Percentiles rank a stretch among this genome's conserved stretches.
These are phyloP conservation scores for Odontamblyopus rebecca DNA, from an alignment of 2,797 vertebrate species.

Conservation along the genomic window DNA sequence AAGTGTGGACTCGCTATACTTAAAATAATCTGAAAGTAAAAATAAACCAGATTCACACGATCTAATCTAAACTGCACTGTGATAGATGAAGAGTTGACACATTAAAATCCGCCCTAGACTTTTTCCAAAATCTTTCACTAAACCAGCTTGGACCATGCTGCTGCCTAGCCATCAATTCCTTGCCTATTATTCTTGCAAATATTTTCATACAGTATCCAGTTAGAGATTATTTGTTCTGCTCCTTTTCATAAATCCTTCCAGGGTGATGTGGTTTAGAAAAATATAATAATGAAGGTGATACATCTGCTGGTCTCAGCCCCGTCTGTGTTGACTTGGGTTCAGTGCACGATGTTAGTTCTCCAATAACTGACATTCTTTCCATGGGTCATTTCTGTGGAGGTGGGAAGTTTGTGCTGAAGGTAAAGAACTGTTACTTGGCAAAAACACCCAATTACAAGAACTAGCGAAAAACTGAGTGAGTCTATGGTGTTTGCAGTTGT, in stretches of 20 bases:
- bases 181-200: constrained; percentile 58
- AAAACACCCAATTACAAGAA: background rate
- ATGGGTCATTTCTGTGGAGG: constrained; percentile 1
- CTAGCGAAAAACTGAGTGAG: background rate
- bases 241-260: constrained; percentile 49
- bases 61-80: background rate
- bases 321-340: constrained; percentile 39
- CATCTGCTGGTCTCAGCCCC: constrained; percentile 41
- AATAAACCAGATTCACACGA: background rate
- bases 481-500: too few relatives aligned
- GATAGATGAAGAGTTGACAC: background rate
- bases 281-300: constrained; percentile 59
- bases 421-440: background rate
- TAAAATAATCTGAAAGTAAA: background rate
- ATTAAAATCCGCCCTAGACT: background rate
- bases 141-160: constrained; percentile 24
- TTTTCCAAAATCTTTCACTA: constrained; percentile 4
- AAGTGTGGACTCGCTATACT: background rate
- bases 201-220: constrained; percentile 58
- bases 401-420: background rate
- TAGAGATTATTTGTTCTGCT: constrained; percentile 42
- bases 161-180: constrained; percentile 36
- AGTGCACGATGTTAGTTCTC: constrained; percentile 28
- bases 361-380: constrained; percentile 12
- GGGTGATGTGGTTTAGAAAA: constrained; percentile 55